A percentile compares a stretch with the other conserved stretches of the same genome.
phyloP scores from a whole-genome alignment of 23 tunicate species.

The Halocynthia roretzi region DNA sequence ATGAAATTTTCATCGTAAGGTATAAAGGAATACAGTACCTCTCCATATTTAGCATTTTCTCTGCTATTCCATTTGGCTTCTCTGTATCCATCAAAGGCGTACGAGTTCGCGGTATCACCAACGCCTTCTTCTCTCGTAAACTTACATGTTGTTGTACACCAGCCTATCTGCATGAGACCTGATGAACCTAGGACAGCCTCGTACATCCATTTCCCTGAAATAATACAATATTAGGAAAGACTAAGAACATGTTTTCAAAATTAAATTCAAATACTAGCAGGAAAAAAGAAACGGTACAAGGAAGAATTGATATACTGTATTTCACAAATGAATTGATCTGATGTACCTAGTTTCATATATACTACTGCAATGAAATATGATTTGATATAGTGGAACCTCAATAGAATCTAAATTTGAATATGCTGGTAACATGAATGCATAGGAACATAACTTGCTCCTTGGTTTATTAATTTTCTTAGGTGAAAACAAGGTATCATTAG shows the following conservation, averaged over 20 bases:
- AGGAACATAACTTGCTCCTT: no score
- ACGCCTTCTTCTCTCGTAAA: slow-evolving; percentile 92
- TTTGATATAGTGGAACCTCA: no score
- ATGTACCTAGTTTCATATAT: no score
- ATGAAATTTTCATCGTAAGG: not conserved
- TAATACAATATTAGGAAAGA: not conserved
- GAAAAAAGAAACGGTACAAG: not conserved
- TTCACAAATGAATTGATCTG: no score
- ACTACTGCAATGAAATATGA: no score
- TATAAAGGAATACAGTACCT: slow-evolving; percentile 12
- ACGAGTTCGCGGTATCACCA: slow-evolving; percentile 77
- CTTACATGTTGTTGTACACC: slow-evolving; percentile 76
- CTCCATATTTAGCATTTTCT: slow-evolving; percentile 68
- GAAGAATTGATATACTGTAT: not conserved
- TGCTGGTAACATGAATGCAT: no score
- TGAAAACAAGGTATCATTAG: no score
- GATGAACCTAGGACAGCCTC: slow-evolving; percentile 74
- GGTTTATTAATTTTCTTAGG: no score
- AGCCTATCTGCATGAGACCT: slow-evolving; percentile 89
- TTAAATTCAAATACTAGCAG: not conserved
- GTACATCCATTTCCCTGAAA: slow-evolving; percentile 90
- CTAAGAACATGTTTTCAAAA: not conserved
- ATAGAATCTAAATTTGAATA: no score
- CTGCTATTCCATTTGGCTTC: slow-evolving; percentile 86
- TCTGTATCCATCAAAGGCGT: slow-evolving; percentile 88